phyloP scores from a whole-genome alignment of 2,888 invertebrate genomes.

The Chesias legatella region DNA sequence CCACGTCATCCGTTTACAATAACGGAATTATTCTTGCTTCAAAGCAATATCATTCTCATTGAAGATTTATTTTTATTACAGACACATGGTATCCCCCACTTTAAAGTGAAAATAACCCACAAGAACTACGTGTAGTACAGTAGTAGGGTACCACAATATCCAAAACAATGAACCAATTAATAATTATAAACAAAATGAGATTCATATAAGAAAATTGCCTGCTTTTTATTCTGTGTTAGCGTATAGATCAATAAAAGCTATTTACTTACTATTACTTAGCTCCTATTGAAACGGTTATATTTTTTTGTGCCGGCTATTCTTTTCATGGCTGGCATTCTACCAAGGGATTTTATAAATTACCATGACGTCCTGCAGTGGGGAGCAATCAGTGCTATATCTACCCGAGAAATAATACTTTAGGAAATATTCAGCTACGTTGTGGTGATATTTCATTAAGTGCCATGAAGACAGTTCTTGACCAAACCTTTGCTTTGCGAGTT shows the following conservation, averaged over 20 bases:
- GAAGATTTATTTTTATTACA: conserved; percentile 16
- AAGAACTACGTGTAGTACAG: too few species aligned
- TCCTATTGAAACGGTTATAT: conserved; percentile 53
- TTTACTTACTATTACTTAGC: conserved; percentile 33
- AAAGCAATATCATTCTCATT: conserved; percentile 31
- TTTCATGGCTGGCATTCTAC: conserved; percentile 72
- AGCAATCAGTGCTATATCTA: conserved; percentile 61
- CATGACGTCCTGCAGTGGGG: conserved; percentile 56
- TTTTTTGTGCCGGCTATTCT: conserved; percentile 59
- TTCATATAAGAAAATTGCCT: too few species aligned
- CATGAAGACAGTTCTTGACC: too few species aligned
- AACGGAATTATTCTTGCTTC: conserved; percentile 31
- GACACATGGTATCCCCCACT: too few species aligned
- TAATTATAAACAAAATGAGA: too few species aligned
- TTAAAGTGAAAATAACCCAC: too few species aligned
- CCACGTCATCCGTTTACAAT: conserved; percentile 25
- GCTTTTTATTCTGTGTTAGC: conserved; percentile 1
- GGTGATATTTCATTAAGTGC: too few species aligned
- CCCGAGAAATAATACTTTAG: conserved; percentile 23
- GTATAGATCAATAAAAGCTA: conserved; percentile 27
- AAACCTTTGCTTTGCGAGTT: too few species aligned
- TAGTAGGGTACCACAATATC: too few species aligned
- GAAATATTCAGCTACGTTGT: background rate
- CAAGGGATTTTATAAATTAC: conserved; percentile 71
- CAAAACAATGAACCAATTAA: too few species aligned